These are phyloP conservation scores for Melipona bicolor DNA, from an alignment of 2,888 invertebrate genomes.

Conservation along the genomic window DNA sequence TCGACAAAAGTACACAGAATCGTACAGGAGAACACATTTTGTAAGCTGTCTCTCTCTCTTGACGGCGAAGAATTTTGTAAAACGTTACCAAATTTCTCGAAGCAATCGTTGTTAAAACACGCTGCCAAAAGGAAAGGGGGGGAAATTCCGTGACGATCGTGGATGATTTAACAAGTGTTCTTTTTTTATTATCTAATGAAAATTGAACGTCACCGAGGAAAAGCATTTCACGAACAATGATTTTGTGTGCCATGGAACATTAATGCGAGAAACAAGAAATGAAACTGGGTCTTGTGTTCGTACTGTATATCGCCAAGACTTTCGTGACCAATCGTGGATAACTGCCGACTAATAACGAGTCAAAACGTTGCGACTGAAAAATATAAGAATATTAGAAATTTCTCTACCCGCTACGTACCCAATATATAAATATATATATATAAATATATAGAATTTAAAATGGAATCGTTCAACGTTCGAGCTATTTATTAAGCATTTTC, in stretches of 20 bases:
- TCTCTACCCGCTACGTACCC: conserved; percentile 54
- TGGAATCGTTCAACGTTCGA: conserved; percentile 57
- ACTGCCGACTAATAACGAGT: conserved; percentile 61
- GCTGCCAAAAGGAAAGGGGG: conserved; percentile 50
- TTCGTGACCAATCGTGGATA: conserved; percentile 65
- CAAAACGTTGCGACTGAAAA: conserved; percentile 50
- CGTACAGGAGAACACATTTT: conserved; percentile 22
- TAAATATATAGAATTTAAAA: conserved; percentile 43
- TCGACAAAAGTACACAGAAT: neutral
- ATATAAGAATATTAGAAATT: conserved; percentile 44
- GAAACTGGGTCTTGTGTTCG: conserved; percentile 49
- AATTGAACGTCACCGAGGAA: conserved; percentile 33
- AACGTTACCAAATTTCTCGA: conserved; percentile 44
- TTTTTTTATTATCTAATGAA: conserved; percentile 24
- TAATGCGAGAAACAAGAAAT: conserved; percentile 22
- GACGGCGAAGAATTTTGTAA: conserved; percentile 45
- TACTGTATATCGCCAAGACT: conserved; percentile 40
- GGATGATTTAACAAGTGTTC: conserved; percentile 28
- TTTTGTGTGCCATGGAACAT: conserved; percentile 74
- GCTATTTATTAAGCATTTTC: conserved; percentile 59
- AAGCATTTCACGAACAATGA: conserved; percentile 60
- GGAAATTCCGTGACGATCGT: conserved; percentile 25
- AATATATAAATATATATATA: conserved; percentile 34
- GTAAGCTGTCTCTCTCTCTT: conserved; percentile 6
- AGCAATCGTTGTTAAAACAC: conserved; percentile 59